Percentiles rank a stretch among this genome's conserved stretches.
Conservation (phyloP, 2,113 vertebrate species). For the Prunella fulvescens region DNA sequence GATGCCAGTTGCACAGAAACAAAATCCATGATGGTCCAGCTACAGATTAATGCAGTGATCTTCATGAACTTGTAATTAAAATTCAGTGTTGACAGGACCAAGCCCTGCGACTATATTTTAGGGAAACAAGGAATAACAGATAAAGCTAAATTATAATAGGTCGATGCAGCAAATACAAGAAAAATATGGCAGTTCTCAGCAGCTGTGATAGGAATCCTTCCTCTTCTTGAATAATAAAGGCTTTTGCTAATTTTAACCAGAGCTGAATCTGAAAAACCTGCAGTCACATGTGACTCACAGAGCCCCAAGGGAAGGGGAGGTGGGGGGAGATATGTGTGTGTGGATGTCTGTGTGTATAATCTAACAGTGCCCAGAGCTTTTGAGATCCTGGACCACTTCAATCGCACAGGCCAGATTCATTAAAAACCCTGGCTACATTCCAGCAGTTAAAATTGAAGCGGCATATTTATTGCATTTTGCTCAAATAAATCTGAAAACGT, state of each 20-base stretch:
- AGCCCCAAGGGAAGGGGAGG: conserved; percentile 66
- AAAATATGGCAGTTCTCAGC: conserved; percentile 54
- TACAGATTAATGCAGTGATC: conserved; percentile 24
- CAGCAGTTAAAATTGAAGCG: conserved; percentile 97
- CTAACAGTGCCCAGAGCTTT: conserved; percentile 79
- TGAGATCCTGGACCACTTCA: conserved; percentile 82
- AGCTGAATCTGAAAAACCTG: conserved; percentile 70
- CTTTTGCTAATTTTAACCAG: conserved; percentile 76
- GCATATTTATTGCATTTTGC: conserved; percentile 96
- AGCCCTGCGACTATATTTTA: conserved; percentile 31
- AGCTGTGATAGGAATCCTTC: conserved; percentile 64
- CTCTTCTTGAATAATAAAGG: conserved; percentile 69
- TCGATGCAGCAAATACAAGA: conserved; percentile 22
- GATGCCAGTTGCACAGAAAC: background rate
- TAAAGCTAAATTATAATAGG: conserved; percentile 54
- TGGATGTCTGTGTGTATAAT: conserved; percentile 62
- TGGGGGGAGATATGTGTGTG: conserved; percentile 29
- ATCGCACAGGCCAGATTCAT: conserved; percentile 96
- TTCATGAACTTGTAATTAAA: conserved; percentile 27
- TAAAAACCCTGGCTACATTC: conserved; percentile 95
- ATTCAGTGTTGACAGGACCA: conserved; percentile 6
- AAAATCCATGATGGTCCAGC: background rate
- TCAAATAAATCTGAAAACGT: conserved; percentile 98
- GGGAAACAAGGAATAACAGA: conserved; percentile 61
- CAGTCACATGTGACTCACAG: conserved; percentile 67